A percentile compares a stretch with the other conserved stretches of the same genome.
These are phyloP conservation scores for Pseudocheirus occidentalis DNA, from an alignment of 2,797 vertebrate species.

Conservation along the genomic window DNA sequence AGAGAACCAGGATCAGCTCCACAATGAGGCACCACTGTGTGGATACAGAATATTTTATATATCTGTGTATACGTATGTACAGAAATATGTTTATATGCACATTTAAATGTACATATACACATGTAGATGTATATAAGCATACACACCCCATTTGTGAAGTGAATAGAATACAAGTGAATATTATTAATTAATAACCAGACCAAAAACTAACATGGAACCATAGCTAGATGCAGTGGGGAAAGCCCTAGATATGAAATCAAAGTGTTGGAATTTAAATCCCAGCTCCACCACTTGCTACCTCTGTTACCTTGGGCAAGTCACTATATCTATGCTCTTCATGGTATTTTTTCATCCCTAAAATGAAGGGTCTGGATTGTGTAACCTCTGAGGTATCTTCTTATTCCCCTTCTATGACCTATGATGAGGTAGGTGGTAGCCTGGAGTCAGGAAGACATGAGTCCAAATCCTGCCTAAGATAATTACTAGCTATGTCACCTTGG, in stretches of 20 bases:
- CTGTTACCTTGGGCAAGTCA: neutral
- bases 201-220: constrained; percentile 23
- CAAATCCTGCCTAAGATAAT: neutral
- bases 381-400: neutral
- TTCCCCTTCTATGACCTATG: neutral
- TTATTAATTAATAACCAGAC: constrained; percentile 35
- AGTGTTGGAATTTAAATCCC: neutral
- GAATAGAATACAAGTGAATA: constrained; percentile 46
- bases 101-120: too few relatives aligned
- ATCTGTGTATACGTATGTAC: neutral
- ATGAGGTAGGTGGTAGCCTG: neutral
- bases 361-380: neutral
- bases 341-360: neutral
- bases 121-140: neutral
- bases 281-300: neutral
- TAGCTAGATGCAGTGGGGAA: neutral
- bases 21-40: neutral
- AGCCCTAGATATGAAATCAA: neutral
- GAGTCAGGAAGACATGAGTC: neutral
- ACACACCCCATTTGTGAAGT: neutral
- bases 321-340: neutral
- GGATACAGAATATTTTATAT: too few relatives aligned
- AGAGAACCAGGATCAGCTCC: neutral
- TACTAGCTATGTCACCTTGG: neutral
- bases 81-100: neutral